Base-by-base conservation (phyloP, 2,797 vertebrate genomes). In the Mormyrops boulengeri region DNA sequence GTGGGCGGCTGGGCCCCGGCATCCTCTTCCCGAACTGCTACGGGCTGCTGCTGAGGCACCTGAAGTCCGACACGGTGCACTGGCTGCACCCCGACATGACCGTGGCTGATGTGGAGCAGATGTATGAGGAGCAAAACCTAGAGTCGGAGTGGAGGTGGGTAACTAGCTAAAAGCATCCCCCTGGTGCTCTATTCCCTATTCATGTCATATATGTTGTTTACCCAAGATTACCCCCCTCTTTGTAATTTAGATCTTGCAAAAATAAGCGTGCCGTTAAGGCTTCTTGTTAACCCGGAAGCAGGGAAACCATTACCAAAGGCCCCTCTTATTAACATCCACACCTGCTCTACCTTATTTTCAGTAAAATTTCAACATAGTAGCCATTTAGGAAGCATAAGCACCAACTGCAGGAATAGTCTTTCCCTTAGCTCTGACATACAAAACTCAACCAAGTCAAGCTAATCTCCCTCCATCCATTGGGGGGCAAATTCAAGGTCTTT, bases 31-130 rank as follows among this genome's bases (percentile, higher is more conserved):
- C 94, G 0, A 94, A 94, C 82, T 98, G 97, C 93, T 99, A 97
- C 0, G 97, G 97, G 12, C 95, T 99, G 52, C 94, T 97, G 90
- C 95, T 99, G 84, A 98, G 98, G 93, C 98, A 99, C 86, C 94
- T 99, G 88, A 99, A 99, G 92, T 99, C 98, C 0, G 97, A 98
- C 0, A 97, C 98, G 91, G 95, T 97, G 90, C 97, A 99, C 90
- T 99, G 98, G 98, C 95, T 99, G 14, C 98, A 99, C 91, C 98
- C 98, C 0, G 96, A 97, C 88, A 94, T 99, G 94, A 98, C 97
- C 0, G 96, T 99, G 0, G 96, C 95, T 0, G 97, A 99, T 91
- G 97, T 98, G 88, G 98, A 98, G 92, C 96, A 97, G 53, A 97
- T 97, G 89, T 99, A 99, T 0, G 98, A 99, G 92, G 97, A 96